phyloP scores from a whole-genome alignment of 2,797 vertebrate genomes.

The Acanthiza pusilla region DNA sequence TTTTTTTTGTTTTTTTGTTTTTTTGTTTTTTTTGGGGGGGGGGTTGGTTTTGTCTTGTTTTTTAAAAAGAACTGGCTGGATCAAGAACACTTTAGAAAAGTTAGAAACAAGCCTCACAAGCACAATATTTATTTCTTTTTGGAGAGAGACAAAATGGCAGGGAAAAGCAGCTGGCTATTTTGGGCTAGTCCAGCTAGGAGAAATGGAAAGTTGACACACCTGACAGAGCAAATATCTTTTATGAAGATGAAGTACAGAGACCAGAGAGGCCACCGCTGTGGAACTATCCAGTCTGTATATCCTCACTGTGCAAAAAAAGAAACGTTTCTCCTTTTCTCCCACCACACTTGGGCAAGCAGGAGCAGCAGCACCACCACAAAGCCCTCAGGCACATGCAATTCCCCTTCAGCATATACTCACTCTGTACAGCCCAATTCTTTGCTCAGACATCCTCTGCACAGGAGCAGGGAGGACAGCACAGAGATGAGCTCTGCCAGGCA shows the following conservation, averaged over 20 bases:
- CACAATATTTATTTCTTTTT: not conserved
- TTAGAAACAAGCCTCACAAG: not conserved
- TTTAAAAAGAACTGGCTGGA: not conserved
- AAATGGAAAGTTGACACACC: not conserved
- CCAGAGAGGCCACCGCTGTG: not conserved
- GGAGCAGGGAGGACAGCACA: not conserved
- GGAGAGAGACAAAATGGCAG: not conserved
- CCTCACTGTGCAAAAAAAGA: not conserved
- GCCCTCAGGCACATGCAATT: not conserved
- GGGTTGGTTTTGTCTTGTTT: not conserved
- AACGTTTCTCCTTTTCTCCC: not conserved
- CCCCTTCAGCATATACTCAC: not conserved
- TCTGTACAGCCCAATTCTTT: not conserved
- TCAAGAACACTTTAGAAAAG: not conserved
- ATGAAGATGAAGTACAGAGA: not conserved
- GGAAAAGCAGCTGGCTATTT: not conserved
- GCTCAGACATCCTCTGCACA: not conserved
- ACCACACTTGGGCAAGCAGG: accelerated
- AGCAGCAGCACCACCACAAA: not conserved
- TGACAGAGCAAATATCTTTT: not conserved
- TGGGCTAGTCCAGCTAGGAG: not conserved
- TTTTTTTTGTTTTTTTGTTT: no score
- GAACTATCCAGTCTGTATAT: not conserved
- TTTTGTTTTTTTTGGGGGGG: no score
- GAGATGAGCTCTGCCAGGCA: not conserved